Base-by-base conservation (phyloP, 2,888 invertebrate species). In the Drosophila rellima region DNA sequence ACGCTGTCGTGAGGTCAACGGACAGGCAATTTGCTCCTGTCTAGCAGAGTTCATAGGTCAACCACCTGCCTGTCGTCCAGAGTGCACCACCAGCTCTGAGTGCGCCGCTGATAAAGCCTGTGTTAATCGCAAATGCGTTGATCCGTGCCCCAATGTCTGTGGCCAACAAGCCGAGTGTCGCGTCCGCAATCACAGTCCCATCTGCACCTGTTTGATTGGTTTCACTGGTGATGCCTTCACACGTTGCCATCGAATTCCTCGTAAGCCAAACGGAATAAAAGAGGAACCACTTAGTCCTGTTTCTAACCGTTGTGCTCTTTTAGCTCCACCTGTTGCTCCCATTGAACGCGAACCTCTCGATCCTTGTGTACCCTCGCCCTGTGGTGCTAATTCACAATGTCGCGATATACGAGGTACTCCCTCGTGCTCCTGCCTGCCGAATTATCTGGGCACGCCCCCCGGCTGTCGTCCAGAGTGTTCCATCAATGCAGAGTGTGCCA, bases 401-500 rank as follows among this genome's bases (percentile, higher is more conserved):
- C 93, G 93, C 37, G 93, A 93, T 65, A 91, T 94, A 15, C 92
- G 93, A 40, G 94, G 93, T 23, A 91, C 92, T 18, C 94, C 94
- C 7, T 94, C 94, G 2, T 95, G 95, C 78, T 94, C 95, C n/a
- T 97, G 97, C 90, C 93, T 95, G 69, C 94, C 95, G 40, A 95
- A 95, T 71, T 96, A 95, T 90, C 94, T 95, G 66, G 97, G 97
- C 37, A 93, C 94, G 15, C 96, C 97, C 47, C 95, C 95, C 13
- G 94, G 94, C 67, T 97, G 97, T 90, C 94, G 94, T 71, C 96
- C 97, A 0, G 96, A 97, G 92, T 96, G 96, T 91, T 93, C 95
- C 18, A 94, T 95, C 74, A 96, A 95, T 87, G 94, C 95, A 10
- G 96, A 96, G 87, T 96, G 96, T 90, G 91, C 95, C 3, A 93